These are phyloP conservation scores for Harpagifer antarcticus DNA, from an alignment of 2,797 vertebrate genomes.

Conservation along the genomic window DNA sequence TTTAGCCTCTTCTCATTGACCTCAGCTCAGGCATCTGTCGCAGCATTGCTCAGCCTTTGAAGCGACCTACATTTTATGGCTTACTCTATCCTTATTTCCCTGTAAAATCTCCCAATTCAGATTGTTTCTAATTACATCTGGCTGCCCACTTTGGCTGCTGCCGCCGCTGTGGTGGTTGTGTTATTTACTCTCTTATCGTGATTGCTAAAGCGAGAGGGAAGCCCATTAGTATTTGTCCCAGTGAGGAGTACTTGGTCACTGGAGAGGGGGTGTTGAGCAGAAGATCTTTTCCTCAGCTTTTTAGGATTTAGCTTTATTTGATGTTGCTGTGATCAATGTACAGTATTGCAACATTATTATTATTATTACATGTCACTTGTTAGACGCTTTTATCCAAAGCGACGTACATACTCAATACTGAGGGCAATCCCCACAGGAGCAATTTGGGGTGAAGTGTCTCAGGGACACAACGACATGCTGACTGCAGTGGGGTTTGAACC, in stretches of 20 bases:
- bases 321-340: constrained; percentile 28
- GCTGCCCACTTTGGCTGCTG: constrained; percentile 14
- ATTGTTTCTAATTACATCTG: constrained; percentile 17
- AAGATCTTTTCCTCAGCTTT: constrained; percentile 48
- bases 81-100: constrained; percentile 43
- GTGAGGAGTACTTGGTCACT: constrained; percentile 28
- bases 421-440: too few species aligned
- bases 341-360: constrained; percentile 24
- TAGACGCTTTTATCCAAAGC: too few species aligned
- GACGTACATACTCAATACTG: too few species aligned
- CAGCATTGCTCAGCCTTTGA: constrained; percentile 40
- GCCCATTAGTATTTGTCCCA: constrained; percentile 40
- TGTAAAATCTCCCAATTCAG: constrained; percentile 28
- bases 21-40: constrained; percentile 58
- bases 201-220: constrained; percentile 36
- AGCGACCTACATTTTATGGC: constrained; percentile 51
- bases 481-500: too few species aligned
- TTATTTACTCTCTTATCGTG: constrained; percentile 25
- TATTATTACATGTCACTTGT: too few species aligned
- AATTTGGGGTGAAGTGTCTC: too few species aligned
- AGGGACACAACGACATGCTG: too few species aligned
- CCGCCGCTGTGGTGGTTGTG: background rate
- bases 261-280: constrained; percentile 33
- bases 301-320: constrained; percentile 17
- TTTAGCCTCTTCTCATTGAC: constrained; percentile 57